Evolutionary conservation across 2,797 vertebrate species (phyloP).

Genomic region (Poeciliopsis turneri): DNA sequence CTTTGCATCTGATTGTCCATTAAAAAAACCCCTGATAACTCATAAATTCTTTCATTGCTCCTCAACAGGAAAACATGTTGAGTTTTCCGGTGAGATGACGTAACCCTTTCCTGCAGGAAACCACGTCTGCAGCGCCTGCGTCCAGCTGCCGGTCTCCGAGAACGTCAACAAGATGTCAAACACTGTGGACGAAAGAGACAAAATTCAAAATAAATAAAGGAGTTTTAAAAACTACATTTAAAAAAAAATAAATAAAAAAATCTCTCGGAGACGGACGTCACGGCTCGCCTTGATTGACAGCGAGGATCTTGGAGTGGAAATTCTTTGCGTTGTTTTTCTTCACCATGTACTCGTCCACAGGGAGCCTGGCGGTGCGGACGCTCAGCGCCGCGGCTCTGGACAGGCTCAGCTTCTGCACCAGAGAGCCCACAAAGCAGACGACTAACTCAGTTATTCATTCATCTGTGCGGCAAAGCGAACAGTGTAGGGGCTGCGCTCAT

Average conservation of each 20-base stretch:
- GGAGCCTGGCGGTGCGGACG: slow-evolving; percentile 84
- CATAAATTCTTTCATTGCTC: neutral
- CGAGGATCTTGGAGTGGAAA: slow-evolving; percentile 90
- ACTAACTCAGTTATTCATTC: neutral
- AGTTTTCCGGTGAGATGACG: slow-evolving; percentile 36
- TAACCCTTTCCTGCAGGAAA: slow-evolving; percentile 90
- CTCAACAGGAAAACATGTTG: rapidly evolving
- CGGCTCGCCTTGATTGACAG: slow-evolving; percentile 89
- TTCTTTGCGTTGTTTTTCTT: slow-evolving; percentile 85
- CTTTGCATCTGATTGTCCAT: neutral
- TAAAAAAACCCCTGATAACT: neutral
- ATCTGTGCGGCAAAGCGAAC: neutral
- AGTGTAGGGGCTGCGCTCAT: neutral
- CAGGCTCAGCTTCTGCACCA: slow-evolving; percentile 86
- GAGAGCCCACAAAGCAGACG: neutral
- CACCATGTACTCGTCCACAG: slow-evolving; percentile 91
- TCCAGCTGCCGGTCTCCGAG: slow-evolving; percentile 85
- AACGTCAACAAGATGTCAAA: slow-evolving; percentile 87
- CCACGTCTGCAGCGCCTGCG: slow-evolving; percentile 82
- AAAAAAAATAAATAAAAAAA: too few species aligned
- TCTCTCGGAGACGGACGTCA: too few species aligned
- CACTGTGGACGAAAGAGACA: slow-evolving; percentile 73
- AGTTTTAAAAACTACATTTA: neutral
- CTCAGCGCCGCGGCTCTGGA: slow-evolving; percentile 80
- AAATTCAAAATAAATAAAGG: neutral